Percentiles rank a stretch among this genome's conserved stretches.
Conservation (phyloP, 2,113 vertebrate genomes). For the Lethenteron camtschaticum region DNA sequence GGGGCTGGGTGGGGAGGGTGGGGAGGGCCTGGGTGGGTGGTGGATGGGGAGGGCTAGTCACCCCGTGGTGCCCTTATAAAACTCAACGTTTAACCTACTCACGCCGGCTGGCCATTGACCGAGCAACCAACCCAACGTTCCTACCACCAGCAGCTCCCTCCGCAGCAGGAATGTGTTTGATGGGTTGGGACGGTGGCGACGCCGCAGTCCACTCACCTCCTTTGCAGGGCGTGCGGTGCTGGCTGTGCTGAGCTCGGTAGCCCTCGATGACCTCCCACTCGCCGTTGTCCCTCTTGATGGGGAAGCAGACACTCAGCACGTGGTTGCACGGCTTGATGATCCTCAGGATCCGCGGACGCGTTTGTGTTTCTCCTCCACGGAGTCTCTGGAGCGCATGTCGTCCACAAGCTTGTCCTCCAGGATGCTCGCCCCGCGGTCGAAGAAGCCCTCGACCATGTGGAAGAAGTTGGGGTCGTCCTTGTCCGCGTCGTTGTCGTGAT, state of each 20-base stretch:
- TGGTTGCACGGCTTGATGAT: conserved; percentile 5
- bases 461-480: conserved; percentile 2
- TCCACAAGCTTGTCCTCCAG: neutral
- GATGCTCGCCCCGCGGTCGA: neutral
- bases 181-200: too few species aligned
- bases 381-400: neutral
- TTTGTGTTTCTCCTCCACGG: neutral
- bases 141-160: too few species aligned
- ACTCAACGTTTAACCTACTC: too few species aligned
- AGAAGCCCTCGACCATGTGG: neutral
- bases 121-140: too few species aligned
- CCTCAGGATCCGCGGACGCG: neutral
- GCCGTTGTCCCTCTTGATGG: conserved; percentile 1
- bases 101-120: too few species aligned
- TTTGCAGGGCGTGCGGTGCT: conserved; percentile 2
- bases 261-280: neutral
- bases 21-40: too few species aligned
- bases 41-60: too few species aligned
- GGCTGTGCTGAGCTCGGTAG: conserved; percentile 3
- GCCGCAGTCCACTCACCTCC: conserved; percentile 10
- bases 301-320: conserved; percentile 5
- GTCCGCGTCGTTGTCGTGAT: neutral
- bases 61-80: too few species aligned
- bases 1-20: too few species aligned
- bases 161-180: too few species aligned